phyloP scores from a whole-genome alignment of 2,888 invertebrate species.

The Drosophila robusta region DNA sequence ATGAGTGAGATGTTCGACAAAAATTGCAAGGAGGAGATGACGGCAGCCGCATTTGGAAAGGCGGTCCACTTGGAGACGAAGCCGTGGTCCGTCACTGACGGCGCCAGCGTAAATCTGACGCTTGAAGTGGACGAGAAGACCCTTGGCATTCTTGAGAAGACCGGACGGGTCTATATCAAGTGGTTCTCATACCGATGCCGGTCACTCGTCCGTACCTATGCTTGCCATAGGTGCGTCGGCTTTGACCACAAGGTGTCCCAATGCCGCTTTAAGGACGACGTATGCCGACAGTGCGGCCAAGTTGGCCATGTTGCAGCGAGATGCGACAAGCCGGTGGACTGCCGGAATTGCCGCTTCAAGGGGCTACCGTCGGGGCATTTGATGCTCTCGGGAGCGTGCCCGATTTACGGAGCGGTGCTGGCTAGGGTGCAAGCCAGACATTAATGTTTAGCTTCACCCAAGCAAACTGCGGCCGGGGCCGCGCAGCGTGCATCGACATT shows the following conservation, averaged over 20 bases:
- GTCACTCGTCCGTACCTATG: too few species aligned
- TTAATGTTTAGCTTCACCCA: slow-evolving; percentile 20
- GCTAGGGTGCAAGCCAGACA: slow-evolving; percentile 36
- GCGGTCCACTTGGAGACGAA: slow-evolving; percentile 17
- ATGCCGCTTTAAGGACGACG: slow-evolving; percentile 14
- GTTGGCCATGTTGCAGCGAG: slow-evolving; percentile 1
- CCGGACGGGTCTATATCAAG: too few species aligned
- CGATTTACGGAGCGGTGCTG: slow-evolving; percentile 9
- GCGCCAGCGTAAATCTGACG: too few species aligned
- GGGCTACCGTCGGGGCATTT: slow-evolving; percentile 29
- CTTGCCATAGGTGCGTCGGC: too few species aligned
- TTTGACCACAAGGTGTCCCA: slow-evolving; percentile 31
- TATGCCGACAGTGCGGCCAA: slow-evolving; percentile 12
- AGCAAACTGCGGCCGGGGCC: too few species aligned
- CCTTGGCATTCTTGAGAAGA: too few species aligned
- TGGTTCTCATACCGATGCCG: too few species aligned
- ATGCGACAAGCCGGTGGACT: slow-evolving; percentile 22
- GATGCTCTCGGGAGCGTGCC: slow-evolving; percentile 14
- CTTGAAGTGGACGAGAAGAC: too few species aligned
- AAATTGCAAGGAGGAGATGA: slow-evolving; percentile 19
- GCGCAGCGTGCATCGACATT: slow-evolving; percentile 16
- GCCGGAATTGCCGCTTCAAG: slow-evolving; percentile 37
- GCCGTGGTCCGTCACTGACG: slow-evolving; percentile 15
- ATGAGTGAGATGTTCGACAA: slow-evolving; percentile 28
- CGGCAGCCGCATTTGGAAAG: slow-evolving; percentile 4